Conservation (phyloP, 2,113 vertebrate species). For the Chloroceryle aenea region DNA sequence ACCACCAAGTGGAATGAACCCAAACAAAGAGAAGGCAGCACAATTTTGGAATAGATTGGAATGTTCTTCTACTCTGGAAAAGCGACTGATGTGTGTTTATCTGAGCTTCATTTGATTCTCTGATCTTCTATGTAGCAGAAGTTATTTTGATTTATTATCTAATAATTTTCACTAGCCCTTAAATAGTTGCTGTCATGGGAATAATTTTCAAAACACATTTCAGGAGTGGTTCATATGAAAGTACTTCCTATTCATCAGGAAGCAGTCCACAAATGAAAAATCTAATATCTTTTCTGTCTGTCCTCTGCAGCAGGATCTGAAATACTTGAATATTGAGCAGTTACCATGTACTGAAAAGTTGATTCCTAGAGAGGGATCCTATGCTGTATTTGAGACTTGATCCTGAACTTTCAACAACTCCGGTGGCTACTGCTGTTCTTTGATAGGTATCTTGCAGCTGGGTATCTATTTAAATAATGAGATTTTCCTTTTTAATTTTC, state of each 20-base stretch:
- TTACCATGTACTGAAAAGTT: background rate
- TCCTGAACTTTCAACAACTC: background rate
- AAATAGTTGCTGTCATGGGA: background rate
- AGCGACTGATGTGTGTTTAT: background rate
- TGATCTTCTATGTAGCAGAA: background rate
- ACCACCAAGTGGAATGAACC: background rate
- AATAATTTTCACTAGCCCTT: background rate
- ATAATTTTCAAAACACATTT: background rate
- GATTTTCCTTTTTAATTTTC: background rate
- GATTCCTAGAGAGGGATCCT: background rate
- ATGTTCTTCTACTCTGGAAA: background rate
- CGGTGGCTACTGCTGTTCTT: background rate
- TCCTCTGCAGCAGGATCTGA: background rate
- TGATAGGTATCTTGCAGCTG: background rate
- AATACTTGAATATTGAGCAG: background rate
- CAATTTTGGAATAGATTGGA: background rate
- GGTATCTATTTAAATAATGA: background rate
- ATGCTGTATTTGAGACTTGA: background rate
- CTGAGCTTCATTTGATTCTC: background rate
- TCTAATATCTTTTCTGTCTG: background rate
- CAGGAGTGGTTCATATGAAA: background rate
- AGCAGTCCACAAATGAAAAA: background rate
- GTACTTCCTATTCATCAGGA: background rate
- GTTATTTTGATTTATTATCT: background rate
- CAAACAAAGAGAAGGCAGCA: background rate